phyloP scores from a whole-genome alignment of 2,888 invertebrate genomes.

The Pinctada fucata region DNA sequence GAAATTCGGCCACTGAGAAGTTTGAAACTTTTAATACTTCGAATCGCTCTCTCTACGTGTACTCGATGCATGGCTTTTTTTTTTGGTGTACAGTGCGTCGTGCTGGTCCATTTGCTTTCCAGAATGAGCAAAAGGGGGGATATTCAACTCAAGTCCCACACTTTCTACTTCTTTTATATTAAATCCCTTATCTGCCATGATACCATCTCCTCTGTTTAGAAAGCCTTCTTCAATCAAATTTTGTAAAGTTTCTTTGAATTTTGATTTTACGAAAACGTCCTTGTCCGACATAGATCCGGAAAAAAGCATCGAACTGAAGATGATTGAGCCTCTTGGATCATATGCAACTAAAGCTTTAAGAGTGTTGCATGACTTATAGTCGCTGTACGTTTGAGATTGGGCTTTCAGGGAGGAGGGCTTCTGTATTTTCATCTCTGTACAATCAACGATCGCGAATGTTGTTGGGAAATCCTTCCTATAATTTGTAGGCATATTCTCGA shows the following conservation, averaged over 20 bases:
- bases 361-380: constrained; percentile 27
- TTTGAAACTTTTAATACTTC: constrained; percentile 21
- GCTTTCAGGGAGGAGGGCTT: constrained; percentile 32
- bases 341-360: constrained; percentile 30
- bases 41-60: constrained; percentile 32
- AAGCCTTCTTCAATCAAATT: background rate
- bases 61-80: no score
- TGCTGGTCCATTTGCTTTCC: background rate
- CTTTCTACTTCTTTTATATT: no score
- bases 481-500: constrained; percentile 38
- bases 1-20: no score
- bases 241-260: constrained; percentile 17
- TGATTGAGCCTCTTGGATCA: constrained; percentile 32
- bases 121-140: background rate
- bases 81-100: constrained; percentile 2
- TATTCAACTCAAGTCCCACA: background rate
- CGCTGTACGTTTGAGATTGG: constrained; percentile 39
- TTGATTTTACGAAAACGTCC: constrained; percentile 6
- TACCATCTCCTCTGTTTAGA: constrained; percentile 12
- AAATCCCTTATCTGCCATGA: constrained; percentile 26
- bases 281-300: constrained; percentile 33
- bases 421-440: constrained; percentile 39
- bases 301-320: constrained; percentile 26
- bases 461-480: constrained; percentile 41
- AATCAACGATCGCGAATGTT: constrained; percentile 42